Evolutionary conservation across 2,113 vertebrate genomes (phyloP).

Genomic region (Amblyopsis rosae): DNA sequence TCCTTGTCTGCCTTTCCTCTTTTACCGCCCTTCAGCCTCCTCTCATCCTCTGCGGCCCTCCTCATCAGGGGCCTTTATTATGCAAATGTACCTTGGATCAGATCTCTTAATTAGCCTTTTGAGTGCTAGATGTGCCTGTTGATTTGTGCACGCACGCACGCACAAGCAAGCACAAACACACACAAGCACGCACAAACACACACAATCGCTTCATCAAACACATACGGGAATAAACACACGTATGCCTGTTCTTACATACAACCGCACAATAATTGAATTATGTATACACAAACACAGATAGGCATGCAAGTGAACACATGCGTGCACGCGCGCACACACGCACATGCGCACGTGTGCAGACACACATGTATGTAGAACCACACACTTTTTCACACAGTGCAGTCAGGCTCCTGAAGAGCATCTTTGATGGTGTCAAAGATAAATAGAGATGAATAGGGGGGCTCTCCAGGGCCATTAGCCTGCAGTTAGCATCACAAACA

Average conservation of each 20-base stretch:
- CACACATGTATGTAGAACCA: conserved; percentile 7
- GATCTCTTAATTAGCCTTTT: conserved; percentile 70
- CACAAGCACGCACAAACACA: neutral
- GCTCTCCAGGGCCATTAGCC: conserved; percentile 63
- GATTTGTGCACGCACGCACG: neutral
- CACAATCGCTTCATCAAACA: neutral
- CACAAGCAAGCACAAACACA: conserved; percentile 8
- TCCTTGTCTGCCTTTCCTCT: no score
- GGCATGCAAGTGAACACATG: conserved; percentile 1
- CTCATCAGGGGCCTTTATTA: conserved; percentile 71
- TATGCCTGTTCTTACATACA: neutral
- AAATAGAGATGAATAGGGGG: conserved; percentile 56
- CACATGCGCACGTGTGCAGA: neutral
- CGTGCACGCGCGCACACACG: conserved; percentile 15
- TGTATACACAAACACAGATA: neutral
- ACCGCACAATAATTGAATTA: neutral
- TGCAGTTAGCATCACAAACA: conserved; percentile 55
- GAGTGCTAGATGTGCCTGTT: conserved; percentile 1
- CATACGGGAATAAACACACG: neutral
- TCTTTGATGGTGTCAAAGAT: conserved; percentile 55
- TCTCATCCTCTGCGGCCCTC: conserved; percentile 5
- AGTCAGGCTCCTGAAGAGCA: conserved; percentile 53
- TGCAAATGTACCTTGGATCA: conserved; percentile 67
- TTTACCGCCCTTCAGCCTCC: no score
- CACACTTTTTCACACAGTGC: conserved; percentile 8